Conservation (phyloP, 2,797 vertebrate genomes). For the Acipenser ruthenus region DNA sequence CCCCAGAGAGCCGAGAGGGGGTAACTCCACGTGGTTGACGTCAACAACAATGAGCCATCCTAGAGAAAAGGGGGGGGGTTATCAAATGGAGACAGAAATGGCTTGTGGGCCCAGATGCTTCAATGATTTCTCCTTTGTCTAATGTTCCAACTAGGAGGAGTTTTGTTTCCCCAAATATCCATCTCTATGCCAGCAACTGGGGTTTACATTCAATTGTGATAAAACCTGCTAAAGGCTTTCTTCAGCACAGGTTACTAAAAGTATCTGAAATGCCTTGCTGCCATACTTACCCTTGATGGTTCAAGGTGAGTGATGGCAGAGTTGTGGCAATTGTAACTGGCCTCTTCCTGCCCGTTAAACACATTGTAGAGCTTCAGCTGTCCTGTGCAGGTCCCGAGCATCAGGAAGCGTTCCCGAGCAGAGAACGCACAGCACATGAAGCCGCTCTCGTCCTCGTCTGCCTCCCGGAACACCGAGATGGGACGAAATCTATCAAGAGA, state of each 20-base stretch:
- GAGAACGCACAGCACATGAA: constrained; percentile 98
- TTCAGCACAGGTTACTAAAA: too few species aligned
- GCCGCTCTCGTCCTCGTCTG: constrained; percentile 94
- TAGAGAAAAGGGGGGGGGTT: constrained; percentile 34
- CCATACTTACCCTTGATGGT: constrained; percentile 80
- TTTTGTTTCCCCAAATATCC: too few species aligned
- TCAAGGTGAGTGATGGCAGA: constrained; percentile 96
- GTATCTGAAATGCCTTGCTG: neutral
- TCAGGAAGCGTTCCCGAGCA: constrained; percentile 90
- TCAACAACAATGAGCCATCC: constrained; percentile 93
- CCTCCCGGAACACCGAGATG: constrained; percentile 94
- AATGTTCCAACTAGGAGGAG: too few species aligned
- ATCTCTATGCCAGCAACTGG: too few species aligned
- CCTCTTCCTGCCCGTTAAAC: constrained; percentile 95
- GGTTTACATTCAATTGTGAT: too few species aligned
- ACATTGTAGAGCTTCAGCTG: constrained; percentile 97
- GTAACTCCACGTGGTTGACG: constrained; percentile 94
- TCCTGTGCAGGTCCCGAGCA: constrained; percentile 94
- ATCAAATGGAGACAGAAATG: neutral
- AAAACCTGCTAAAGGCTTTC: too few species aligned
- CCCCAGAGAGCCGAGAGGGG: constrained; percentile 95
- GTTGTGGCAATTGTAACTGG: constrained; percentile 94
- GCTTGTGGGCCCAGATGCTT: too few species aligned
- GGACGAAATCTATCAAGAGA: constrained; percentile 77
- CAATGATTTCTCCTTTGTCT: too few species aligned